A percentile compares a stretch with the other conserved stretches of the same genome.
Conservation (phyloP, 2,113 vertebrate genomes). For the Zosterops japonicus region DNA sequence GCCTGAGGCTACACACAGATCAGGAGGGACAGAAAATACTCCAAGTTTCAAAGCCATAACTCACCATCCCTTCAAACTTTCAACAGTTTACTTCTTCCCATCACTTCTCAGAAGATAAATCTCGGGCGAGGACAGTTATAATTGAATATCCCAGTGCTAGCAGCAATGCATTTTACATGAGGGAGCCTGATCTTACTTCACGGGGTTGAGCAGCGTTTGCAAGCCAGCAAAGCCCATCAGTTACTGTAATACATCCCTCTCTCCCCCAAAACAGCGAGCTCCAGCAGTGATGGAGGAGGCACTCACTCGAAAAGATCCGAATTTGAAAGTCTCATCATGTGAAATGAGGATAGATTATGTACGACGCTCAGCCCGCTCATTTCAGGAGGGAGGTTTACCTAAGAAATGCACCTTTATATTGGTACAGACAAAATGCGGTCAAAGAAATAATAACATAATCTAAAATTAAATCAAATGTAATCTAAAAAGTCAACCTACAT, state of each 20-base stretch:
- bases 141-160: neutral
- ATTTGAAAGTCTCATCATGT: conserved; percentile 15
- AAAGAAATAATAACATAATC: conserved; percentile 11
- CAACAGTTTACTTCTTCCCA: neutral
- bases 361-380: neutral
- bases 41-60: neutral
- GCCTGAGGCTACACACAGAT: neutral
- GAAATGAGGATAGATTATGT: conserved; percentile 32
- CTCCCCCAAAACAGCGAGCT: neutral
- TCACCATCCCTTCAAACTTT: neutral
- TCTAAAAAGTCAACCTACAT: conserved; percentile 1
- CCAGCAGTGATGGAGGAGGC: conserved; percentile 18
- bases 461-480: conserved; percentile 48
- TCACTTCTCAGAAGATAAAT: neutral
- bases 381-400: neutral
- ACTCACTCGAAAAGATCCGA: conserved; percentile 6
- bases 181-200: neutral
- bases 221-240: conserved; percentile 5
- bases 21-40: neutral
- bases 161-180: conserved; percentile 48
- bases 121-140: neutral
- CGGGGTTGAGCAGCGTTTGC: neutral
- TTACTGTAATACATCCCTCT: neutral
- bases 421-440: neutral
- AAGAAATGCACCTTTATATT: neutral